These are phyloP conservation scores for Gadus macrocephalus DNA, from an alignment of 2,113 vertebrate genomes.

Conservation along the genomic window DNA sequence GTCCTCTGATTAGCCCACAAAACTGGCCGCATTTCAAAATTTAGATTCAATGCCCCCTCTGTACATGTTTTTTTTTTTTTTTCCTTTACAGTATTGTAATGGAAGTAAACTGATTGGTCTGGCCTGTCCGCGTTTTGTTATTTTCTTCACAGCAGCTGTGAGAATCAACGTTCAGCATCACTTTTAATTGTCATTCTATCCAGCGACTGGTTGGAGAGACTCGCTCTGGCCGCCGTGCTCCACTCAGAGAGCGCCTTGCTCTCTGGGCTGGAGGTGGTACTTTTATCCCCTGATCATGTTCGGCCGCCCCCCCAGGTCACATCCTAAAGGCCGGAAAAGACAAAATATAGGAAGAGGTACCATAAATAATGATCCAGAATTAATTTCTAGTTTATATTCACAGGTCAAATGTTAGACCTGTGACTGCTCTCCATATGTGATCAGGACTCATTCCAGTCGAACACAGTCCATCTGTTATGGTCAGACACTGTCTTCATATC, in stretches of 20 bases:
- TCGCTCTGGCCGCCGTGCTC: not conserved
- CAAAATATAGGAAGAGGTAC: too few species aligned
- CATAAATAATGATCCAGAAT: too few species aligned
- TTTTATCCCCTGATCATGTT: constrained; percentile 29
- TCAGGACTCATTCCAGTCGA: too few species aligned
- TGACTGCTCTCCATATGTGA: too few species aligned
- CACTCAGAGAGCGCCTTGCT: constrained; percentile 56
- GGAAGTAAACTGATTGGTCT: constrained; percentile 36
- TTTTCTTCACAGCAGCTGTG: constrained; percentile 43
- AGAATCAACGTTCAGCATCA: not conserved
- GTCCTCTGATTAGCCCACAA: not conserved
- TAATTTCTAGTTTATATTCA: too few species aligned
- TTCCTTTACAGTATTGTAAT: constrained; percentile 13
- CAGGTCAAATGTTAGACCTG: too few species aligned
- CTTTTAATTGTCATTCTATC: not conserved
- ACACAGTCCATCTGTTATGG: too few species aligned
- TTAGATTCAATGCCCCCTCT: constrained; percentile 43
- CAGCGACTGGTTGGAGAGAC: too few species aligned
- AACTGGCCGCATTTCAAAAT: constrained; percentile 10
- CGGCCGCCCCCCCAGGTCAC: not conserved
- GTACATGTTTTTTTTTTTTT: constrained; percentile 14
- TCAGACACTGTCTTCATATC: too few species aligned
- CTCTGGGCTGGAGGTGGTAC: constrained; percentile 39
- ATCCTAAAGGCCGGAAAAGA: too few species aligned
- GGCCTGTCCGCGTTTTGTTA: constrained; percentile 28